Evolutionary conservation across 2,888 invertebrate species (phyloP), one percentile per base, ranked within the genome.

Genomic region (Leistus spinibarbis): DNA sequence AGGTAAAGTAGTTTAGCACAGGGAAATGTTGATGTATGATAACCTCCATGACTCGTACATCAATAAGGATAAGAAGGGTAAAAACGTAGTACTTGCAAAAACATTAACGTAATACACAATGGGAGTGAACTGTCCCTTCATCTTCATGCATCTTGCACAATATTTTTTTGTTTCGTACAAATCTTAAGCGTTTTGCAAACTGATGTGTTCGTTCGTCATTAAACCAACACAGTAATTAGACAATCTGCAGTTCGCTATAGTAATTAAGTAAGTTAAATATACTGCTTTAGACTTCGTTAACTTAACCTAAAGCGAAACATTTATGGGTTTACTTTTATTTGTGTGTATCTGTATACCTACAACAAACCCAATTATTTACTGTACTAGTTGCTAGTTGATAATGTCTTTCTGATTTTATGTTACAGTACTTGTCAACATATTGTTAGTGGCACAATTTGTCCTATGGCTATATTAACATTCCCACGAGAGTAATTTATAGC

Each of bases 171-270:
- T n/a, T n/a, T n/a, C n/a, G n/a, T n/a, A 40, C 40, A 40, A 40
- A 40, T 40, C 40, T 7, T 4, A 40, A 40, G 40, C 40, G 40
- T 13, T 40, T 40, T 10, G 13, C 40, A 13, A 40, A 40, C 40
- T 40, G 40, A 10, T 40, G 40, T 40, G 40, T 40, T 40, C 40
- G 57, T 53, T 56, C 9, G 20, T 24, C 56, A 54, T 68, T 68
- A 70, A 63, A 70, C 70, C 60, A 70, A 70, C 63, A 70, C 62
- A 62, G 70, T 70, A 70, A 70, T 70, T 70, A 70, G 70, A 63
- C 53, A 70, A 63, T 63, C 69, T 27, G 57, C 63, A 70, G 20
- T 53, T 62, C 23, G 63, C 70, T 53, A n/a, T n/a, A 62, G 70
- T 70, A 70, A 70, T 70, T 70, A 70, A 20, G 20, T 63, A 62